These are phyloP conservation scores for Sparidentex hasta DNA, from an alignment of 2,797 vertebrate species.

Conservation along the genomic window DNA sequence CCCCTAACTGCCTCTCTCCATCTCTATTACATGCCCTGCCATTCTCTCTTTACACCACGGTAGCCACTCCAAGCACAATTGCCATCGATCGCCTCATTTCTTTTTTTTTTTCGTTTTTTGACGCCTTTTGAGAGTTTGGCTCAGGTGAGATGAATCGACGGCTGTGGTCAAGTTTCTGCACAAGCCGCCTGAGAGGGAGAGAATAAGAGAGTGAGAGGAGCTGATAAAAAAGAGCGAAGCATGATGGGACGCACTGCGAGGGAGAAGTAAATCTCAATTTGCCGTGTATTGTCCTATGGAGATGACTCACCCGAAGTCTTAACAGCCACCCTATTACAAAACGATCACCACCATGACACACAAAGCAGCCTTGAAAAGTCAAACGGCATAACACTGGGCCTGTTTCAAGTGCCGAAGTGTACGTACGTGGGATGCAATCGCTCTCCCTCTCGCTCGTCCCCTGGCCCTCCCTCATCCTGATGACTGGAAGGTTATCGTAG, in stretches of 20 bases:
- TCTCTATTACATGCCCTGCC: conserved; percentile 62
- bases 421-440: conserved; percentile 6
- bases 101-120: conserved; percentile 31
- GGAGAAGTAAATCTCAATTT: conserved; percentile 2
- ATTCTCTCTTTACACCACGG: conserved; percentile 58
- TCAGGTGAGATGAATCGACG: conserved; percentile 22
- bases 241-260: background rate
- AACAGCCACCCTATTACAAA: conserved; percentile 18
- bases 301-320: conserved; percentile 37
- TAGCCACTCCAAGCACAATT: conserved; percentile 60
- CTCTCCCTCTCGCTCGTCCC: background rate
- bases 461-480: conserved; percentile 29
- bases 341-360: conserved; percentile 15
- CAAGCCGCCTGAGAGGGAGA: background rate
- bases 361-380: background rate
- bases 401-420: conserved; percentile 19
- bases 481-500: conserved; percentile 59
- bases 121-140: conserved; percentile 33
- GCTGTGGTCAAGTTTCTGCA: conserved; percentile 1
- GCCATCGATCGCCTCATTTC: conserved; percentile 62
- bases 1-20: conserved; percentile 42
- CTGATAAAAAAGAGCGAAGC: background rate
- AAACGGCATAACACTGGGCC: background rate
- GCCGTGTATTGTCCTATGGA: background rate
- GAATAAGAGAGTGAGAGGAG: conserved; percentile 3